Evolutionary conservation across 2,888 invertebrate species (phyloP).

Genomic region (Pharmacophagus antenor): DNA sequence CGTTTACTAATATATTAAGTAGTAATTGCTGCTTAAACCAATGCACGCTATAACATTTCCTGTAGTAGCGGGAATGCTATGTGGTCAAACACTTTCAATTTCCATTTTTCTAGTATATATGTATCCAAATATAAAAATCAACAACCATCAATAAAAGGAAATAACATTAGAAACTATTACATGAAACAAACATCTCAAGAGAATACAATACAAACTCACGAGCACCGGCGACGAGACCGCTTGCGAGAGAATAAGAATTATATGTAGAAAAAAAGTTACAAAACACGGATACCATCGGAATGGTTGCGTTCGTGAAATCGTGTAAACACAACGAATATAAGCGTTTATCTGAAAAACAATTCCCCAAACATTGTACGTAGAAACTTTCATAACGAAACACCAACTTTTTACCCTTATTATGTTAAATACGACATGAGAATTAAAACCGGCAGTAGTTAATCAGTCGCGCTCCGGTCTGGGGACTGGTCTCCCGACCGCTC

Average conservation of each 20-base stretch:
- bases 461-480: conserved; percentile 20
- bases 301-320: not conserved
- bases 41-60: too few species aligned
- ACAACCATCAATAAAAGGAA: not conserved
- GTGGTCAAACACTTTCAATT: too few species aligned
- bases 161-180: not conserved
- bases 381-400: conserved; percentile 10
- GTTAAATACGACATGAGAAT: conserved; percentile 25
- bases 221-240: not conserved
- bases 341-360: conserved; percentile 1
- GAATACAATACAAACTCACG: not conserved
- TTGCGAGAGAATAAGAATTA: not conserved
- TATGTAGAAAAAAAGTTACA: not conserved
- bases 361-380: conserved; percentile 7
- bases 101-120: too few species aligned
- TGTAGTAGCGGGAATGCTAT: too few species aligned
- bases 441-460: conserved; percentile 24
- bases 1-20: too few species aligned
- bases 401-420: conserved; percentile 16
- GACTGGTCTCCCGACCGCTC: conserved; percentile 40
- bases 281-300: not conserved
- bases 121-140: too few species aligned
- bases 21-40: too few species aligned
- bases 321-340: not conserved
- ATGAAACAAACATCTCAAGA: not conserved